Percentiles rank a stretch among this genome's conserved stretches.
Conservation (phyloP, 2,113 vertebrate genomes). For the Gnathochromis pfefferi region DNA sequence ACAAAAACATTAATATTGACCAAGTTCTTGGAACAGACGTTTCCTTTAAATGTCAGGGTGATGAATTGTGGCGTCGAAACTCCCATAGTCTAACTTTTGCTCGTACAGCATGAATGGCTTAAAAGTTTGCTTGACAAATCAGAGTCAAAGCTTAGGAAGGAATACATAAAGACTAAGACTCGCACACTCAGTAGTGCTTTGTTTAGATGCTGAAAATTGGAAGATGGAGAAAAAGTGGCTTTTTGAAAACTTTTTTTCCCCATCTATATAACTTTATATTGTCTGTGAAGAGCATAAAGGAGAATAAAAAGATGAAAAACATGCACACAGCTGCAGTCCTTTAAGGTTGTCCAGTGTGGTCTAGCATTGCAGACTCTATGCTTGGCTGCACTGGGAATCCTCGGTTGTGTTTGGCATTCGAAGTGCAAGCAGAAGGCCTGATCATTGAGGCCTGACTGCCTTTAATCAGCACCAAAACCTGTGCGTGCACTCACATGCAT, state of each 20-base stretch:
- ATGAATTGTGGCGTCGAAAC: background rate
- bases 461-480: conserved; percentile 66
- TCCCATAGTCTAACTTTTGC: background rate
- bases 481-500: conserved; percentile 28
- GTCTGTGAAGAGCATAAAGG: background rate
- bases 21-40: background rate
- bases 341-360: conserved; percentile 37
- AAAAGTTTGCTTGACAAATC: background rate
- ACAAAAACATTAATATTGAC: background rate
- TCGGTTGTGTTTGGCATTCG: conserved; percentile 70
- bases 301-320: background rate
- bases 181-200: background rate
- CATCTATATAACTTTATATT: background rate
- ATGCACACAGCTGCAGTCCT: conserved; percentile 34
- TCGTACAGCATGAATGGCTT: background rate
- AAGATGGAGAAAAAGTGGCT: background rate
- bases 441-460: conserved; percentile 67
- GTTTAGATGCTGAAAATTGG: background rate
- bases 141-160: background rate
- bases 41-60: background rate
- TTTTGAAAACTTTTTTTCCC: background rate
- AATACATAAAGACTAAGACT: background rate
- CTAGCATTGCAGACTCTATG: conserved; percentile 34
- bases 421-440: conserved; percentile 61
- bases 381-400: conserved; percentile 62